Evolutionary conservation across 2,888 invertebrate species (phyloP).

Genomic region (Nymphalis polychloros): DNA sequence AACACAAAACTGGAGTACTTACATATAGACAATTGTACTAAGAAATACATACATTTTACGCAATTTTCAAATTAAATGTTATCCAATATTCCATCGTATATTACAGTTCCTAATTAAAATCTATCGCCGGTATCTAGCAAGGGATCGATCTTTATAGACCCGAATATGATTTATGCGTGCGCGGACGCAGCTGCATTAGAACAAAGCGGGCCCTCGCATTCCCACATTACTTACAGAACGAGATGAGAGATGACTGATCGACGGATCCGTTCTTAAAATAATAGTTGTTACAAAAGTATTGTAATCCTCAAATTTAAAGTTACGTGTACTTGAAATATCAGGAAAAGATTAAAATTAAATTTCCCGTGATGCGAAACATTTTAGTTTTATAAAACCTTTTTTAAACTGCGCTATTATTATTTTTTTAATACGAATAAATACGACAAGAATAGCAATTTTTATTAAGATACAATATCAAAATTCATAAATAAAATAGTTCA

Average conservation of each 20-base stretch:
- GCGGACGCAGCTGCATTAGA: slow-evolving; percentile 60
- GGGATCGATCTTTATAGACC: slow-evolving; percentile 48
- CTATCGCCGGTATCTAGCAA: slow-evolving; percentile 30
- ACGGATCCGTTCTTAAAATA: slow-evolving; percentile 50
- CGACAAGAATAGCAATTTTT: no score
- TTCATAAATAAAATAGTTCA: no score
- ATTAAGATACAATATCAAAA: no score
- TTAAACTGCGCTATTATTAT: no score
- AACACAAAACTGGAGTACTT: no score
- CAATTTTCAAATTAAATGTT: slow-evolving; percentile 1
- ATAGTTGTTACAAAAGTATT: slow-evolving; percentile 26
- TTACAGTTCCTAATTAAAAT: slow-evolving; percentile 31
- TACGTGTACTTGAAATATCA: no score
- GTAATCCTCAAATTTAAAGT: slow-evolving; percentile 6
- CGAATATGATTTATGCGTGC: slow-evolving; percentile 67
- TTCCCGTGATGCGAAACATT: no score
- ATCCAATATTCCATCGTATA: slow-evolving; percentile 6
- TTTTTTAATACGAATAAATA: no score
- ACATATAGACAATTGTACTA: no score
- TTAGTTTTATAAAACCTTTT: no score
- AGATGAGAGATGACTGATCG: slow-evolving; percentile 63
- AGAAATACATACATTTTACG: neutral
- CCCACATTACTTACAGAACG: slow-evolving; percentile 66
- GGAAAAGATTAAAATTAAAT: no score
- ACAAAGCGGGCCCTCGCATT: slow-evolving; percentile 59